phyloP scores from a whole-genome alignment of 2,113 vertebrate species.

The Lophura nycthemera region DNA sequence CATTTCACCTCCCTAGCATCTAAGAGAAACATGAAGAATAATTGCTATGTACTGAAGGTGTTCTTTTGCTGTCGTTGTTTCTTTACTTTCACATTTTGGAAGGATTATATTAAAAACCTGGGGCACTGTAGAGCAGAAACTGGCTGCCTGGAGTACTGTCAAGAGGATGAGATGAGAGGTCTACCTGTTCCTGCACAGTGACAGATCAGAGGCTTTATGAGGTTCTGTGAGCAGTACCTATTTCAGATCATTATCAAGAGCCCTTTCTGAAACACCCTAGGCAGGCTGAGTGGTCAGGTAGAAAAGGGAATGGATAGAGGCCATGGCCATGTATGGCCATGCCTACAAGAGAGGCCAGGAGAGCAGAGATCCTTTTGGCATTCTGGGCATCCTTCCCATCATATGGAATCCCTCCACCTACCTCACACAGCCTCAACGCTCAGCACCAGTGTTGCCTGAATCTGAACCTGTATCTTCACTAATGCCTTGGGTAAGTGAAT shows the following conservation, averaged over 20 bases:
- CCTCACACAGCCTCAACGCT: rapidly evolving
- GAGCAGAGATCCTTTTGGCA: background rate
- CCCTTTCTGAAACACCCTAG: background rate
- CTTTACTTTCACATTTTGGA: background rate
- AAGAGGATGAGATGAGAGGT: background rate
- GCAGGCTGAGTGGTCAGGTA: background rate
- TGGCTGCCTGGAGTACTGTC: background rate
- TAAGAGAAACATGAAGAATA: background rate
- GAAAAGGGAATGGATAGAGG: background rate
- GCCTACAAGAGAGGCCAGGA: background rate
- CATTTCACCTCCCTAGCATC: background rate
- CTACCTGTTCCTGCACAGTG: rapidly evolving
- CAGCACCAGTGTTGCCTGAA: background rate
- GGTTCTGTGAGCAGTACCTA: background rate
- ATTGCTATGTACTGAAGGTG: background rate
- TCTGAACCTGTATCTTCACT: background rate
- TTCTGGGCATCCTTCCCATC: rapidly evolving
- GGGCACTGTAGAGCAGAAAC: background rate
- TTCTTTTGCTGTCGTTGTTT: background rate
- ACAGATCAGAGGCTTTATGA: background rate
- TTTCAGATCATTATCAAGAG: background rate
- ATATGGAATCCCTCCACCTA: rapidly evolving
- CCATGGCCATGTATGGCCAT: rapidly evolving
- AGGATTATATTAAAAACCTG: background rate
- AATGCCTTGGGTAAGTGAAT: background rate